Conservation (phyloP, 2,888 invertebrate species). For the Lacanobia oleracea region DNA sequence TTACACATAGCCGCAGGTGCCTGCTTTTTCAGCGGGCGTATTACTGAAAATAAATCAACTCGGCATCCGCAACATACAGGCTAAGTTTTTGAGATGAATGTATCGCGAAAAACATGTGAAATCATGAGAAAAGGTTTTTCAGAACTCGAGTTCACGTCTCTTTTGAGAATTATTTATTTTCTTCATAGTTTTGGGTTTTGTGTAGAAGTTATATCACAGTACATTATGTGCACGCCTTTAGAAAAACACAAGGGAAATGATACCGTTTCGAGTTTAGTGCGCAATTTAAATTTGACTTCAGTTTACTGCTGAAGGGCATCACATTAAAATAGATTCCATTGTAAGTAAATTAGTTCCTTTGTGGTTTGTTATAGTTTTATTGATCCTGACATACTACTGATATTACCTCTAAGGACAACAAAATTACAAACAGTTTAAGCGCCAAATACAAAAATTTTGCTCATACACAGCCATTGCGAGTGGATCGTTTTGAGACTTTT, state of each 20-base stretch:
- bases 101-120: slow-evolving; percentile 17
- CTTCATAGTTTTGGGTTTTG: slow-evolving; percentile 11
- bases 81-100: slow-evolving; percentile 20
- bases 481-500: slow-evolving; percentile 1
- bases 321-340: slow-evolving; percentile 38
- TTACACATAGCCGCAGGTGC: slow-evolving; percentile 72
- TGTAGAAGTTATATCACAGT: slow-evolving; percentile 6
- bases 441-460: not conserved
- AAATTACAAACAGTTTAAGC: not conserved
- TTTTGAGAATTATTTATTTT: slow-evolving; percentile 17
- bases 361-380: slow-evolving; percentile 17
- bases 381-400: slow-evolving; percentile 21
- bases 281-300: slow-evolving; percentile 54
- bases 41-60: slow-evolving; percentile 67
- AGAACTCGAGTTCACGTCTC: slow-evolving; percentile 1
- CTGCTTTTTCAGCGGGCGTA: slow-evolving; percentile 64
- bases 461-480: not conserved
- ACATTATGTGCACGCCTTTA: slow-evolving; percentile 18
- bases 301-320: slow-evolving; percentile 49
- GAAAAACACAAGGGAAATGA: slow-evolving; percentile 61
- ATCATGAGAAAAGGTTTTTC: slow-evolving; percentile 13
- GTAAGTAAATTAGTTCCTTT: slow-evolving; percentile 20
- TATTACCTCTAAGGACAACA: not conserved
- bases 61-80: slow-evolving; percentile 31
- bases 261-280: slow-evolving; percentile 66